These are phyloP conservation scores for Rhinoraja longicauda DNA, from an alignment of 2,797 vertebrate genomes.

Conservation along the genomic window DNA sequence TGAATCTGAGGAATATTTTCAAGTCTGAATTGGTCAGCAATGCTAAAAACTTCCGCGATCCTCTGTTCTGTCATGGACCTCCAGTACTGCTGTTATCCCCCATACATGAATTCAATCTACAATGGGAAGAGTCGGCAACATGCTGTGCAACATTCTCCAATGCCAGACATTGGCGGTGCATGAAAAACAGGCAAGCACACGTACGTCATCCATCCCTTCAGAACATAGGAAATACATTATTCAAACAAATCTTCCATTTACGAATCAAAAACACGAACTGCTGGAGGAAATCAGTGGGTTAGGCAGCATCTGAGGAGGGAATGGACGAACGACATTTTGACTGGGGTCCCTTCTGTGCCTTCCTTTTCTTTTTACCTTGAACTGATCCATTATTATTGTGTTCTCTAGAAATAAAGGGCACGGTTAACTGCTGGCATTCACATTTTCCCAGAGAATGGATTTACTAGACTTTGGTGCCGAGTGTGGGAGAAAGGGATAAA, in stretches of 20 bases:
- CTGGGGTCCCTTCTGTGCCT: too few species aligned
- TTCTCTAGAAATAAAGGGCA: not conserved
- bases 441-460: not conserved
- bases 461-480: not conserved
- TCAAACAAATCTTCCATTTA: not conserved
- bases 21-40: not conserved
- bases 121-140: not conserved
- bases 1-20: not conserved
- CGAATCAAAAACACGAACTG: too few species aligned
- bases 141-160: not conserved
- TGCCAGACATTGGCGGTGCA: not conserved
- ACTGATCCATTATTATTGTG: not conserved
- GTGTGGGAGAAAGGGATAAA: not conserved
- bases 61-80: not conserved
- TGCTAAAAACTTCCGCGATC: too few species aligned
- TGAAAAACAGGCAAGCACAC: not conserved
- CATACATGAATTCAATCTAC: not conserved
- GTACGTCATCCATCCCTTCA: not conserved
- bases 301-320: too few species aligned
- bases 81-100: not conserved
- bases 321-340: too few species aligned
- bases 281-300: too few species aligned
- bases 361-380: not conserved
- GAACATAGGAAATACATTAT: slow-evolving; percentile 24
- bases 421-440: not conserved